Percentiles rank a stretch among this genome's conserved stretches.
These are phyloP conservation scores for Hydrochoerus hydrochaeris DNA, from an alignment of 2,113 vertebrate species.

Conservation along the genomic window DNA sequence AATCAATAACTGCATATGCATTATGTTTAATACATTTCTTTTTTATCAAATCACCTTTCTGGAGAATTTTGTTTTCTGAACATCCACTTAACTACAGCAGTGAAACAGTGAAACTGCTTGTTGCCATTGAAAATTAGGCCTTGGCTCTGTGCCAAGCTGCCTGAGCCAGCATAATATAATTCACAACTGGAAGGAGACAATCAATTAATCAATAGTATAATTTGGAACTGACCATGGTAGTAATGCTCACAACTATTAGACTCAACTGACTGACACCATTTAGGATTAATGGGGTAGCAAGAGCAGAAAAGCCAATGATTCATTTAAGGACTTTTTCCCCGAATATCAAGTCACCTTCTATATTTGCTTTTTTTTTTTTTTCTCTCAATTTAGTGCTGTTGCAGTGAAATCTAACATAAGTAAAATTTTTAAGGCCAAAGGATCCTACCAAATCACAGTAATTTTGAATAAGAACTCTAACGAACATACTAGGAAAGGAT, in stretches of 20 bases:
- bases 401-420: slow-evolving; percentile 72
- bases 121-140: slow-evolving; percentile 79
- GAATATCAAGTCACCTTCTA: slow-evolving; percentile 69
- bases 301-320: slow-evolving; percentile 80
- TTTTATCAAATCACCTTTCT: slow-evolving; percentile 70
- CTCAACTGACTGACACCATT: slow-evolving; percentile 85
- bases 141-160: slow-evolving; percentile 78
- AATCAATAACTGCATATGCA: slow-evolving; percentile 37
- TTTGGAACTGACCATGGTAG: slow-evolving; percentile 87
- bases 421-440: slow-evolving; percentile 70
- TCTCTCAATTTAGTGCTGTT: slow-evolving; percentile 52
- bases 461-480: slow-evolving; percentile 34
- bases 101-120: slow-evolving; percentile 74
- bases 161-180: slow-evolving; percentile 84
- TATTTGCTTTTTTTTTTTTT: slow-evolving; percentile 66
- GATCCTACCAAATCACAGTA: slow-evolving; percentile 36
- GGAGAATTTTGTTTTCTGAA: slow-evolving; percentile 70
- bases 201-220: slow-evolving; percentile 91
- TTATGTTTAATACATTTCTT: slow-evolving; percentile 56
- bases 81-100: slow-evolving; percentile 59
- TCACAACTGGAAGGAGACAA: slow-evolving; percentile 86
- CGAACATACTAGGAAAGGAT: neutral
- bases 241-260: slow-evolving; percentile 85
- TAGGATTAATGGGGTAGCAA: slow-evolving; percentile 86
- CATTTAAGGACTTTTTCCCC: slow-evolving; percentile 77